Base-by-base conservation (phyloP, 2,113 vertebrate genomes). In the Microcebus jonahi region DNA sequence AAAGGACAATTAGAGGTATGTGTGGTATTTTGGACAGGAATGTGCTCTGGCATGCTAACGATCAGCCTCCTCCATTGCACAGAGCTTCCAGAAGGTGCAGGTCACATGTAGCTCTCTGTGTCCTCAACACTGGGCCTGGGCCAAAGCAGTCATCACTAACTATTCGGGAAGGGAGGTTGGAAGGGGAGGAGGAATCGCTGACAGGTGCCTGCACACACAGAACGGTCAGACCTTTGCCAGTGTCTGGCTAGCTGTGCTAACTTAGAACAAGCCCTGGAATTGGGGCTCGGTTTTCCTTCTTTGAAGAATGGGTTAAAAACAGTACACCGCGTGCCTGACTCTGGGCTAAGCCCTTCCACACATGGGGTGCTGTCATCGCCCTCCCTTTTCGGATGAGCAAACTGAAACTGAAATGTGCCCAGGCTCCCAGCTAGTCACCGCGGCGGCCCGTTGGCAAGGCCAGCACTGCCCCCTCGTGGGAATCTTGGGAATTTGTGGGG, bases 231-330 rank as follows among this genome's bases (percentile, higher is more conserved):
- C 9, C 12, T 48, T 61, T 45, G 84, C 29, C 45, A 50, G 31
- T 88, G 85, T 91, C 88, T 76, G 92, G 17, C 61, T 82, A 71
- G 85, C 89, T 71, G 88, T 61, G 87, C 63, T 57, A 45, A 86
- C n/a, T 68, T 17, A 67, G 68, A 83, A 59, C 0, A 10, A 77
- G 7, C 65, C 25, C 76, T 15, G 42, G 29, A 12, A 65, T 23
- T 67, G 65, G 11, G 11, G 42, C 75, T 61, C 1, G 0, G 8
- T 36, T 82, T 96, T 83, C 76, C 88, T 88, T 75, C 80, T 83
- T 61, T 63, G 81, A 31, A 68, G 76, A 94, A 55, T n/a, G 13
- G 61, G 8, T 31, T 13, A 59, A 45, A 15, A 29, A 34, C 17
- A 25, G 4, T 17, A 4, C 2, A 34, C 14, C 50, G 20, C 0